A percentile compares a stretch with the other conserved stretches of the same genome.
Conservation (phyloP, 2,888 invertebrate species). For the Limnephilus marmoratus region DNA sequence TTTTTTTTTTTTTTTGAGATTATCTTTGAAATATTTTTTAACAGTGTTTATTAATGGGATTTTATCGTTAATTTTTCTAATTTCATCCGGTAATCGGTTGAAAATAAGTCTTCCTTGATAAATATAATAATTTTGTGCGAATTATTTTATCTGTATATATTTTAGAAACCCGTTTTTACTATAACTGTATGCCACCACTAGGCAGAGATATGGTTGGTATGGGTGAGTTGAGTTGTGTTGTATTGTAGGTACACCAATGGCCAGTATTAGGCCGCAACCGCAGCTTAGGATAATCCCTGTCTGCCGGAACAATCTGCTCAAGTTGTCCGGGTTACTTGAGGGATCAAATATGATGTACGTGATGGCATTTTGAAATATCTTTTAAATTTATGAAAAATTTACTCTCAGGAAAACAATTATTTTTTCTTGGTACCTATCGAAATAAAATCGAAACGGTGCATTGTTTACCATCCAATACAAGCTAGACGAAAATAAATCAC, state of each 20-base stretch:
- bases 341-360: conserved; percentile 15
- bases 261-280: not conserved
- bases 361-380: not conserved
- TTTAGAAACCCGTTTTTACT: not conserved
- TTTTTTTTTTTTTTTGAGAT: no score
- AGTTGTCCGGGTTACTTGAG: conserved; percentile 5
- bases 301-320: conserved; percentile 9
- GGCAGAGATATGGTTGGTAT: not conserved
- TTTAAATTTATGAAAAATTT: not conserved
- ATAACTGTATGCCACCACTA: not conserved
- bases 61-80: no score
- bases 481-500: no score
- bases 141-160: no score
- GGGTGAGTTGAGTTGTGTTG: not conserved
- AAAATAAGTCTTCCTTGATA: no score
- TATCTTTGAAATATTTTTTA: no score
- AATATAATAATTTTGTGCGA: no score
- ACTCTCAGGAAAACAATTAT: not conserved
- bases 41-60: no score
- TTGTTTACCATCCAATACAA: no score
- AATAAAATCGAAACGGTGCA: no score
- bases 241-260: not conserved
- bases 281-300: conserved; percentile 21
- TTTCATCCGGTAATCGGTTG: no score
- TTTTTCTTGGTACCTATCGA: no score